A percentile compares a stretch with the other conserved stretches of the same genome.
These are phyloP conservation scores for Ariolimax columbianus DNA, from an alignment of 2,888 invertebrate genomes.

Conservation along the genomic window DNA sequence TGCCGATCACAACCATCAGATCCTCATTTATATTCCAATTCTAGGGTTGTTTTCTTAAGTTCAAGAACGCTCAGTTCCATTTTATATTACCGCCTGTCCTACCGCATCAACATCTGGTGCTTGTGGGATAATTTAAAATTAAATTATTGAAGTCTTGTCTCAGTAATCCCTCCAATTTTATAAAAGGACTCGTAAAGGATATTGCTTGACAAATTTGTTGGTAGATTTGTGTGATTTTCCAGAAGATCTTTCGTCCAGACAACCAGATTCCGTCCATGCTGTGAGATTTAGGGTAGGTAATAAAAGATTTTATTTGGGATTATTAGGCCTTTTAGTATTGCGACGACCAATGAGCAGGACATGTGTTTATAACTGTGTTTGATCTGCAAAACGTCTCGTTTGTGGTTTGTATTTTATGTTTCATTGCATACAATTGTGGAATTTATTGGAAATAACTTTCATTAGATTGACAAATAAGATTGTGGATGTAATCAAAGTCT, in stretches of 20 bases:
- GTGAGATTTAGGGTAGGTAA: constrained; percentile 35
- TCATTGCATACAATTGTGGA: background rate
- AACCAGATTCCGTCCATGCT: background rate
- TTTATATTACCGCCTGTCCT: background rate
- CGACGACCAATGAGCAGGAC: background rate
- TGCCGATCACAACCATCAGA: background rate
- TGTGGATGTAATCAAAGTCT: too few relatives aligned
- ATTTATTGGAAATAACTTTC: constrained; percentile 1
- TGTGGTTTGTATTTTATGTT: constrained; percentile 11
- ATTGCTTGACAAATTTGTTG: background rate
- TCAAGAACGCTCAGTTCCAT: background rate
- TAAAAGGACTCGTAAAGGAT: background rate
- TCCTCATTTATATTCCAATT: background rate
- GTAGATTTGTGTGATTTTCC: background rate
- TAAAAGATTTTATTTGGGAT: constrained; percentile 34
- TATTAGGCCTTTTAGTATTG: constrained; percentile 6
- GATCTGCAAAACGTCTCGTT: background rate
- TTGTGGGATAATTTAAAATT: background rate
- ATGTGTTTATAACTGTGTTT: constrained; percentile 17
- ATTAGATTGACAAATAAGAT: background rate
- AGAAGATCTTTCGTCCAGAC: background rate
- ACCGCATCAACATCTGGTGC: background rate
- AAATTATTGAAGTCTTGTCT: background rate
- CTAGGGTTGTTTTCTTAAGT: background rate
- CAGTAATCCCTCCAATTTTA: background rate